Percentiles rank a stretch among this genome's conserved stretches.
Conservation (phyloP, 2,888 invertebrate species). For the Rhorus exstirpatorius region DNA sequence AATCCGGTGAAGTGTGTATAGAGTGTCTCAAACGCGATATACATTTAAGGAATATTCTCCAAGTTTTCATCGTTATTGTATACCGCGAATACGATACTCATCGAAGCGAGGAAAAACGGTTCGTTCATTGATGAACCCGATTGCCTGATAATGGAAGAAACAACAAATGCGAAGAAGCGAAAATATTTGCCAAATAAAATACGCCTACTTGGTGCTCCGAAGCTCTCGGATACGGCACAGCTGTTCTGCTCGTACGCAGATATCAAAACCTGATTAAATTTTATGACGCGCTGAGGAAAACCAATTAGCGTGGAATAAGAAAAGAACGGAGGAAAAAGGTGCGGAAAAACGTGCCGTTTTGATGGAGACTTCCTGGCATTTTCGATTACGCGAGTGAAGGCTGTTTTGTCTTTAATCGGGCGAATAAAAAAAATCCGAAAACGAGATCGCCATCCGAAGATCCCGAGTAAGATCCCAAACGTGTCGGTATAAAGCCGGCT, state of each 20-base stretch:
- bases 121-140: too few relatives aligned
- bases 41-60: too few relatives aligned
- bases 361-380: too few relatives aligned
- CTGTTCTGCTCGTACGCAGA: neutral
- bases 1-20: neutral
- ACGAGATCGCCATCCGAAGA: slow-evolving; percentile 43
- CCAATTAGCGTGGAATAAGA: slow-evolving; percentile 17
- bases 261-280: slow-evolving; percentile 40
- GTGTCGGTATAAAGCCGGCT: slow-evolving; percentile 8
- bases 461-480: neutral
- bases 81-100: too few relatives aligned
- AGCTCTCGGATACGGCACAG: slow-evolving; percentile 10
- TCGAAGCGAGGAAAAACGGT: too few relatives aligned
- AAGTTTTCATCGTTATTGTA: too few relatives aligned
- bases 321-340: neutral
- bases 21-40: neutral
- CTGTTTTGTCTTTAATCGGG: too few relatives aligned
- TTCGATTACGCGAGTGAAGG: too few relatives aligned
- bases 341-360: slow-evolving; percentile 3
- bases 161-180: neutral
- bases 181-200: neutral
- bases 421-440: neutral
- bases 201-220: neutral
- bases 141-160: neutral
- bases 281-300: slow-evolving; percentile 1